Conservation (phyloP, 2,888 invertebrate species). For the Caenorhabditis panamensis region DNA sequence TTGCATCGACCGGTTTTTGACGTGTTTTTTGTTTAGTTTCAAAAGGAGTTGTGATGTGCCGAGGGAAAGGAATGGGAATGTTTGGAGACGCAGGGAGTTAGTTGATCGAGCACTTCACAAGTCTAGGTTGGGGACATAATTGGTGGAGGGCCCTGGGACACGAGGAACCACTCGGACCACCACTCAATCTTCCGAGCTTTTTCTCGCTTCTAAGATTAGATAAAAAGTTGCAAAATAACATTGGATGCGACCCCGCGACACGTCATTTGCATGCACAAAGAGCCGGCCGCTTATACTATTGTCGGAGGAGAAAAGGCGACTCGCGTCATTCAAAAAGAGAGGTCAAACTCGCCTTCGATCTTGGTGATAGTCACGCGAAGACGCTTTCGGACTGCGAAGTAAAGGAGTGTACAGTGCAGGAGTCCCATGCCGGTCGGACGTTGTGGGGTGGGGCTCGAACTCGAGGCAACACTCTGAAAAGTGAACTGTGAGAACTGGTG, state of each 20-base stretch:
- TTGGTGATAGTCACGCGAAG: conserved; percentile 81
- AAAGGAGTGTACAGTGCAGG: conserved; percentile 82
- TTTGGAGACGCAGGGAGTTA: conserved; percentile 31
- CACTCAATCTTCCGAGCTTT: conserved; percentile 8
- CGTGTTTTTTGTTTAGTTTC: conserved; percentile 51
- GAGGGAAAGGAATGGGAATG: background rate
- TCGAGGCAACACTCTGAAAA: conserved; percentile 52
- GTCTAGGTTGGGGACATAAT: conserved; percentile 50
- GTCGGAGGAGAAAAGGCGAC: conserved; percentile 11
- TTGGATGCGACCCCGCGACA: conserved; percentile 11
- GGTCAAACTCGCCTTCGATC: conserved; percentile 73
- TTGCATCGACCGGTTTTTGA: conserved; percentile 13
- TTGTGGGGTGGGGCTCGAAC: conserved; percentile 64
- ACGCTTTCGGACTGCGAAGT: conserved; percentile 82
- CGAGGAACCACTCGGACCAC: conserved; percentile 24
- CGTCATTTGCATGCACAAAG: conserved; percentile 51
- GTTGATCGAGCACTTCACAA: conserved; percentile 38
- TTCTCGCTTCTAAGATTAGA: conserved; percentile 22
- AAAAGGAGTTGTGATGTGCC: conserved; percentile 9
- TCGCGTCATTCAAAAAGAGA: background rate
- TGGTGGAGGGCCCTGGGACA: conserved; percentile 22
- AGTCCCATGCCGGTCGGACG: conserved; percentile 77
- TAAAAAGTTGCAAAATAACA: conserved; percentile 24
- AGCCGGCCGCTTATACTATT: conserved; percentile 33
- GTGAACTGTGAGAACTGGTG: too few species aligned